Base-by-base conservation (phyloP, 1,140 invertebrate species). In the Catajapyx aquilonaris region DNA sequence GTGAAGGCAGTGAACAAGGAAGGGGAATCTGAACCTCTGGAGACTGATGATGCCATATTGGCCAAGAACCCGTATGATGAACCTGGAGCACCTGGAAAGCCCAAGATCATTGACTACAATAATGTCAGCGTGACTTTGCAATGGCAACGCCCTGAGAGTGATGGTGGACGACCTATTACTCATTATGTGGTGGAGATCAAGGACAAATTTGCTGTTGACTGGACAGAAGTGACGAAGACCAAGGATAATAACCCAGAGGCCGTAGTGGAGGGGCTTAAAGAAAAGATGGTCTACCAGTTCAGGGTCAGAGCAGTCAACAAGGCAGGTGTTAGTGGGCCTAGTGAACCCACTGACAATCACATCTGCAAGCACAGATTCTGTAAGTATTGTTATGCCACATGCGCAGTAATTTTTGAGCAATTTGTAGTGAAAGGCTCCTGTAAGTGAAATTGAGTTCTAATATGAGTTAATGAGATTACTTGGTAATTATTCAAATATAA, bases 1-100 rank as follows among this genome's bases (percentile, higher is more conserved):
- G 93, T 99, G 0, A 91, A 88, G 48, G 94, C 94, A 20, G 81
- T 93, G 20, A 99, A 99, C 57, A 95, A 95, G 53, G 94, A 96
- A 62, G 94, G 94, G 2, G 81, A 91, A 61, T 93, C 91, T 0
- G 90, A 97, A 47, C 87, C 94, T 18, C 59, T 96, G 31, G 84
- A 90, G 55, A 87, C 86, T 19, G 75, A 77, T 9, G 83, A 86
- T 46, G 62, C 77, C 3, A 87, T 91, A 45, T 44, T 76, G 20
- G 91, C 91, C 20, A 95, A 86, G 54, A 97, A 97, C 70, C 93
- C 93, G 36, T 98, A 95, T 51, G 81, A 87, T 52, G 81, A 84
- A 44, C 83, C 84, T 44, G 73, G 72, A 42, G 71, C 78, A 44
- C 90, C 91, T 22, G 73, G 81, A 22, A 86, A 88, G 52, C 90